Conservation (phyloP, 1,140 invertebrate genomes). For the Trichomalopsis sarcophagae region DNA sequence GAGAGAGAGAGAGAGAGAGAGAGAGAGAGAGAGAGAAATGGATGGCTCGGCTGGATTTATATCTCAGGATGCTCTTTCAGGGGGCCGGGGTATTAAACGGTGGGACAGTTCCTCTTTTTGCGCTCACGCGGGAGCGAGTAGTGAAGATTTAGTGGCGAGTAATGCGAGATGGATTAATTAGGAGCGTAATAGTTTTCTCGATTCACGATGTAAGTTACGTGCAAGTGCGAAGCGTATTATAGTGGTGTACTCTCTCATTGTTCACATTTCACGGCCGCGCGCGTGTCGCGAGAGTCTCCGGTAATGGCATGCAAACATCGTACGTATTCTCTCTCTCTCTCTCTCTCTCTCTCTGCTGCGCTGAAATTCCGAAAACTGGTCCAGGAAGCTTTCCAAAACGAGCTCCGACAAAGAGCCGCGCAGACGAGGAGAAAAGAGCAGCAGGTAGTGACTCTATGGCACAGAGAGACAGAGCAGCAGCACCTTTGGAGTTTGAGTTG, state of each 20-base stretch:
- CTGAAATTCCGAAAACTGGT: background rate
- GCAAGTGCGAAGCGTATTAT: too few relatives aligned
- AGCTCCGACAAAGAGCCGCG: background rate
- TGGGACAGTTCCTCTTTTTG: background rate
- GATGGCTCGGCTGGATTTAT: constrained; percentile 4
- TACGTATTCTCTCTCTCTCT: too few relatives aligned
- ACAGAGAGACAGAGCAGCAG: too few relatives aligned
- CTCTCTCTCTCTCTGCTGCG: too few relatives aligned
- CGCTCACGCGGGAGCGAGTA: background rate
- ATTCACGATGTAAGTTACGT: background rate
- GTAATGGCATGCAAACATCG: background rate
- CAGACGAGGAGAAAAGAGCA: background rate
- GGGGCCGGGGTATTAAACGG: background rate
- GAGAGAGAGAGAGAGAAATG: background rate
- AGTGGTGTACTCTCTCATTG: too few relatives aligned
- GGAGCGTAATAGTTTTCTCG: constrained; percentile 52
- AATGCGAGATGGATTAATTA: constrained; percentile 64
- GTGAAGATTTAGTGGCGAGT: background rate
- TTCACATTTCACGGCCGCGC: background rate
- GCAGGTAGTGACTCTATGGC: too few relatives aligned
- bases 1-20: too few relatives aligned
- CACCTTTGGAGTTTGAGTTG: constrained; percentile 68
- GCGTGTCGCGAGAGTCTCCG: background rate
- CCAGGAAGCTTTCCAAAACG: background rate
- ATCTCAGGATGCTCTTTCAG: background rate